phyloP scores from a whole-genome alignment of 1,140 invertebrate species.

The Cotesia vestalis region DNA sequence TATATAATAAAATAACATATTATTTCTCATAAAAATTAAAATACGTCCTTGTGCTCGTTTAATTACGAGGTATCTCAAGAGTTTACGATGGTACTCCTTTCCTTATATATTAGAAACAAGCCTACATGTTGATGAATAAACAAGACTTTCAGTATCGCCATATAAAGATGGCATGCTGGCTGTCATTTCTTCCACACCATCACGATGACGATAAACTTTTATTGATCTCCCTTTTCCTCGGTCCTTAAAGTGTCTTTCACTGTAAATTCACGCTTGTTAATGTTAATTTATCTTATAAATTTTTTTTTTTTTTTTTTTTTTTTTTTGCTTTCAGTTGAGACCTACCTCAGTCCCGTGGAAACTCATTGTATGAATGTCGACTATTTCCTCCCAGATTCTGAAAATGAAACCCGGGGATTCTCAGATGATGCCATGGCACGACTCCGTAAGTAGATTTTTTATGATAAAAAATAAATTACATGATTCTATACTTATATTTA shows the following conservation, averaged over 20 bases:
- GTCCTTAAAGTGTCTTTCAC: not conserved
- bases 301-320: conserved; percentile 12
- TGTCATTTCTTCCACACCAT: not conserved
- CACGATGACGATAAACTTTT: conserved; percentile 12
- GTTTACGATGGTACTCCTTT: not conserved
- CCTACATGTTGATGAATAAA: conserved; percentile 18
- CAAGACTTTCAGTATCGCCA: conserved; percentile 12
- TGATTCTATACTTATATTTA: too few relatives aligned
- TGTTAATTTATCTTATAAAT: conserved; percentile 27
- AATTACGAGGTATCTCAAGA: not conserved
- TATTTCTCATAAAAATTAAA: too few relatives aligned
- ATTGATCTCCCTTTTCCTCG: not conserved
- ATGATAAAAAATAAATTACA: not conserved
- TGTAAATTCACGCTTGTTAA: not conserved
- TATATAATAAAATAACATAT: too few relatives aligned
- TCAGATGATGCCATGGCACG: conserved; percentile 86
- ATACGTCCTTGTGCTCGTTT: not conserved
- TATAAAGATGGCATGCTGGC: not conserved
- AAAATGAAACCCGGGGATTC: conserved; percentile 82
- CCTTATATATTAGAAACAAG: not conserved
- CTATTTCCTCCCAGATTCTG: conserved; percentile 89
- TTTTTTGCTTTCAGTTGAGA: conserved; percentile 76
- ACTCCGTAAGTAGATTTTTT: conserved; percentile 72
- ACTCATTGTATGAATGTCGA: conserved; percentile 95
- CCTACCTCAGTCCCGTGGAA: conserved; percentile 91